Evolutionary conservation across 2,888 invertebrate genomes (phyloP), one percentile per base, ranked within the genome.

Genomic region (Sepioteuthis lessoniana): DNA sequence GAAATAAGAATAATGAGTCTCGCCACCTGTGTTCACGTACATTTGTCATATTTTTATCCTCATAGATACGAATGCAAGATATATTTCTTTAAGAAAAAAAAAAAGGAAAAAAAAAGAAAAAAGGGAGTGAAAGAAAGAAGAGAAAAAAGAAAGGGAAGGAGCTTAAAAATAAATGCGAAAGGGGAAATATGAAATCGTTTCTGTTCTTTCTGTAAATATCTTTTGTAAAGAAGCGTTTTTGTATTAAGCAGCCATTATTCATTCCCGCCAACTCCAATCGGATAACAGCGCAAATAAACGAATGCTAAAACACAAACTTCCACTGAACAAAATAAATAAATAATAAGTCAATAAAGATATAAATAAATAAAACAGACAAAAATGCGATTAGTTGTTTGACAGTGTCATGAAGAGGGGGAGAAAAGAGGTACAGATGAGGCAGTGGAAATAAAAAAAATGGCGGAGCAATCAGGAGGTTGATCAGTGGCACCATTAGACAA

Each of bases 221-320:
- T 76, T 76, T 76, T 76, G 76, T 76, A 76, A 76, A 76, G n/a
- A 35, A 76, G 13, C 76, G 16, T 76, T 76, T 76, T 76, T 76
- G 76, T 76, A 76, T 76, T 76, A 76, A 76, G 76, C n/a, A 76
- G n/a, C 76, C 76, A 76, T 76, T 76, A 76, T 76, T 76, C 76
- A 76, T 76, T 76, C 76, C 76, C n/a, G n/a, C n/a, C n/a, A 76
- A 76, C 16, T n/a, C n/a, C 76, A 76, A n/a, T 76, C 76, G 76
- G n/a, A 76, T 76, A n/a, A 76, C n/a, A 76, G 76, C 76, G n/a
- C n/a, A 76, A 76, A 76, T 76, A n/a, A 35, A n/a, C 35, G 76
- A 76, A 76, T n/a, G n/a, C 16, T 76, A 76, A 76, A n/a, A 76
- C 76, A 76, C 76, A 35, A n/a, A 76, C 35, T 42, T 7, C 13